Conservation (phyloP, 2,888 invertebrate species). For the Oligia fasciuncula region DNA sequence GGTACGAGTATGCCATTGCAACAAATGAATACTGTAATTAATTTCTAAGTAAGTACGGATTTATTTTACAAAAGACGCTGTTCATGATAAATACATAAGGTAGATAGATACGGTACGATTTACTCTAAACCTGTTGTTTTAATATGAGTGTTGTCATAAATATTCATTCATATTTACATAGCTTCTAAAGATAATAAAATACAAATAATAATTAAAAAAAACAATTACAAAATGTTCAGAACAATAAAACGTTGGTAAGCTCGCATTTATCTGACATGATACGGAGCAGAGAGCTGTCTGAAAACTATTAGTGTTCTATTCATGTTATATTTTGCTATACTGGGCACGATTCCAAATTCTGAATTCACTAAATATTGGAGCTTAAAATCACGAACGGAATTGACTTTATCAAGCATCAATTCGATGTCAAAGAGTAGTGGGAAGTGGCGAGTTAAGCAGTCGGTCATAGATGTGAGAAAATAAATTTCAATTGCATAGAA, state of each 20-base stretch:
- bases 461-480: slow-evolving; percentile 52
- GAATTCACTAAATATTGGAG: slow-evolving; percentile 53
- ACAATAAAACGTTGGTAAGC: slow-evolving; percentile 38
- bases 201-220: slow-evolving; percentile 4
- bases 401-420: slow-evolving; percentile 54
- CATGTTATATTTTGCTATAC: slow-evolving; percentile 49
- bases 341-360: slow-evolving; percentile 44
- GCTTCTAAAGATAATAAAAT: slow-evolving; percentile 21
- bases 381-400: slow-evolving; percentile 35
- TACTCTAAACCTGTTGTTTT: slow-evolving; percentile 17
- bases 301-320: slow-evolving; percentile 59
- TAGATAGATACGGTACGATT: slow-evolving; percentile 10
- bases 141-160: slow-evolving; percentile 18
- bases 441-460: slow-evolving; percentile 43
- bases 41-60: background rate
- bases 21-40: background rate
- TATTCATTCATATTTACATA: slow-evolving; percentile 44
- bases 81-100: background rate
- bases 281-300: slow-evolving; percentile 39
- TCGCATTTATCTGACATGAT: slow-evolving; percentile 39
- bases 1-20: background rate
- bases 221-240: slow-evolving; percentile 20
- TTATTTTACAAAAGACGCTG: background rate
- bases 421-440: slow-evolving; percentile 54
- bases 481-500: slow-evolving; percentile 61